Conservation (phyloP, 1,140 invertebrate species). For the Bombus polaris region DNA sequence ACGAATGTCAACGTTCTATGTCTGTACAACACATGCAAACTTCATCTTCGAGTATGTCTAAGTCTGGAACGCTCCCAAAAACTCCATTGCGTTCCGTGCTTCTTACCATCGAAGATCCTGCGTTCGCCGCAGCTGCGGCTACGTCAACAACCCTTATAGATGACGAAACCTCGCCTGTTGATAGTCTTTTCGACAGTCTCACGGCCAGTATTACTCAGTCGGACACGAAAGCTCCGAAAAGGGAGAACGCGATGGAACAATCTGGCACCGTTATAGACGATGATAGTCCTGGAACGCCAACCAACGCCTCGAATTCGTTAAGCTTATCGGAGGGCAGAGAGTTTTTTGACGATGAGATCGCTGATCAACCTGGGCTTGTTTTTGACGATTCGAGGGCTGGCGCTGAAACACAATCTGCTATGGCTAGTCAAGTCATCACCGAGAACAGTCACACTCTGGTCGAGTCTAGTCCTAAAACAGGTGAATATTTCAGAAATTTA, state of each 20-base stretch:
- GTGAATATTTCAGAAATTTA: conserved; percentile 64
- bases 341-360: conserved; percentile 94
- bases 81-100: conserved; percentile 78
- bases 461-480: conserved; percentile 73
- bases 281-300: conserved; percentile 88
- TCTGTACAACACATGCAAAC: conserved; percentile 73
- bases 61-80: conserved; percentile 75
- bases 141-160: conserved; percentile 87
- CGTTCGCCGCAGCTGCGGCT: conserved; percentile 89
- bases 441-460: conserved; percentile 77
- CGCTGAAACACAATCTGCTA: conserved; percentile 72
- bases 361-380: conserved; percentile 92
- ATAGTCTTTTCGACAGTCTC: conserved; percentile 88
- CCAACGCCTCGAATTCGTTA: conserved; percentile 89
- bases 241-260: conserved; percentile 78
- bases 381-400: conserved; percentile 84
- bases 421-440: conserved; percentile 72
- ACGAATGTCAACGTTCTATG: conserved; percentile 80
- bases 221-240: conserved; percentile 69
- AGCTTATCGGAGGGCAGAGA: conserved; percentile 88
- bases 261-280: conserved; percentile 78
- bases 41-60: conserved; percentile 63
- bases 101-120: conserved; percentile 88
- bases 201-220: conserved; percentile 83
- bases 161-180: conserved; percentile 91